Percentiles rank a stretch among this genome's conserved stretches.
These are phyloP conservation scores for Equus przewalskii DNA, from an alignment of 2,113 vertebrate genomes.

Conservation along the genomic window DNA sequence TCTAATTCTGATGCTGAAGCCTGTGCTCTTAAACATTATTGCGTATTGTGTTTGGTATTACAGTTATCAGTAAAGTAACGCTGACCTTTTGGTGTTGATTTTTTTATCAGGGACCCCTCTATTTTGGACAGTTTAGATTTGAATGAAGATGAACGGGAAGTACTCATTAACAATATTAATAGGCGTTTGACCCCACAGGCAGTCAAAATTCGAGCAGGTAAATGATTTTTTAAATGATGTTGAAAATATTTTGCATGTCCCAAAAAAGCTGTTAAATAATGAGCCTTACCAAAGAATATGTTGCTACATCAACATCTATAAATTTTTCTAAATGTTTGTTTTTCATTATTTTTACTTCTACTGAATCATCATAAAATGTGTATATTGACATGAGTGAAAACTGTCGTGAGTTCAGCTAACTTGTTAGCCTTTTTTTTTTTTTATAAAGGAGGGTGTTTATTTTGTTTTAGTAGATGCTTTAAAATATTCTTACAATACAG, in stretches of 20 bases:
- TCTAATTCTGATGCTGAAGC: background rate
- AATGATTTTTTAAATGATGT: conserved; percentile 57
- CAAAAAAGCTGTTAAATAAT: conserved; percentile 40
- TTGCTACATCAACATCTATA: background rate
- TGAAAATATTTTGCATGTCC: conserved; percentile 15
- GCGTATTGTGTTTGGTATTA: background rate
- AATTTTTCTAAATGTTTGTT: conserved; percentile 22
- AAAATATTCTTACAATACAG: conserved; percentile 3
- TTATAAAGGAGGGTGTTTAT: background rate
- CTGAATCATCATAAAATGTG: background rate
- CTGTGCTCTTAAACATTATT: background rate
- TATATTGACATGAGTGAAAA: background rate
- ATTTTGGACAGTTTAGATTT: conserved; percentile 96
- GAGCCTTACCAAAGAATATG: background rate
- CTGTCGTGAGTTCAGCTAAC: background rate
- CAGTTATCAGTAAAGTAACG: conserved; percentile 10
- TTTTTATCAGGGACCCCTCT: conserved; percentile 92
- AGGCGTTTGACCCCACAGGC: conserved; percentile 98
- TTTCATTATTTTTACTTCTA: conserved; percentile 32
- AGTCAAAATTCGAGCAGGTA: conserved; percentile 99
- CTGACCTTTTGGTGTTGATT: conserved; percentile 25
- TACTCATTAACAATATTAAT: conserved; percentile 98
- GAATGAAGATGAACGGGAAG: conserved; percentile 95
- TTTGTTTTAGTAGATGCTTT: conserved; percentile 23
- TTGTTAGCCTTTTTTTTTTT: background rate